A percentile compares a stretch with the other conserved stretches of the same genome.
These are phyloP conservation scores for Ploceus nigricollis DNA, from an alignment of 2,113 vertebrate genomes.

Conservation along the genomic window DNA sequence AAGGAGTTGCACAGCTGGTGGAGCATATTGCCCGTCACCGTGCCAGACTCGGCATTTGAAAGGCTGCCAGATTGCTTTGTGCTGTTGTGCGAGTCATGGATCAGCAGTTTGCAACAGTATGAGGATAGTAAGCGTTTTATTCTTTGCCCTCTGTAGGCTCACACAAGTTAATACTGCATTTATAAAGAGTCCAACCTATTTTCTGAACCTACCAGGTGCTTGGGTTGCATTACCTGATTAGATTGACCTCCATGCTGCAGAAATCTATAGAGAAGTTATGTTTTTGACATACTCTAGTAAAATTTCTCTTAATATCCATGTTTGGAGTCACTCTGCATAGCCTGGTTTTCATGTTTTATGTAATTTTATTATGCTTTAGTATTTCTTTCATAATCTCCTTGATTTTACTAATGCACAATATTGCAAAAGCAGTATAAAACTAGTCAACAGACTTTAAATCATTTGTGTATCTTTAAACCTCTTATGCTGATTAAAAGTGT, in stretches of 20 bases:
- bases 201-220: background rate
- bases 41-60: slow-evolving; percentile 7
- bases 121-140: background rate
- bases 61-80: slow-evolving; percentile 9
- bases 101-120: background rate
- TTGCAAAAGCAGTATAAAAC: slow-evolving; percentile 67
- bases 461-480: slow-evolving; percentile 68
- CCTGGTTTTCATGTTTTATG: slow-evolving; percentile 34
- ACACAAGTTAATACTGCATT: background rate
- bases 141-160: background rate
- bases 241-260: background rate
- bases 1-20: slow-evolving; percentile 35
- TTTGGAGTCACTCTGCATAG: background rate
- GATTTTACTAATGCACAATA: slow-evolving; percentile 70
- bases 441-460: slow-evolving; percentile 61
- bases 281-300: background rate
- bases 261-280: background rate
- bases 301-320: background rate
- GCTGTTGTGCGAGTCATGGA: background rate
- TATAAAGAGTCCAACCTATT: background rate
- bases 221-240: background rate
- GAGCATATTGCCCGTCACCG: slow-evolving; percentile 2
- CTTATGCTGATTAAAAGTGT: slow-evolving; percentile 70
- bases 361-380: slow-evolving; percentile 52
- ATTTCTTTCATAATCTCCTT: slow-evolving; percentile 57